Evolutionary conservation across 1,140 invertebrate species (phyloP).

Genomic region (Macrocentrus cingulum): DNA sequence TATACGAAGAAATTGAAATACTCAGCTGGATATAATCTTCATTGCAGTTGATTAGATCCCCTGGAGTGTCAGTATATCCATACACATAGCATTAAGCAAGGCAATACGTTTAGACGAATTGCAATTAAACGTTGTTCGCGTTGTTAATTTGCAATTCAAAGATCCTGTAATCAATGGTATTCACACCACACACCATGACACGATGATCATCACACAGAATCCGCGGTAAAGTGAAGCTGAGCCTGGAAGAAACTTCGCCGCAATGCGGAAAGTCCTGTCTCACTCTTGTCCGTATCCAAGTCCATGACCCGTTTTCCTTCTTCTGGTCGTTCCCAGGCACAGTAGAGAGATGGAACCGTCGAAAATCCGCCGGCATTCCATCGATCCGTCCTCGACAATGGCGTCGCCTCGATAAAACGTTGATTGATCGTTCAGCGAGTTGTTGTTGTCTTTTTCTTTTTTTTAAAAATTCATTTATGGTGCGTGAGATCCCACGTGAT

Average conservation of each 20-base stretch:
- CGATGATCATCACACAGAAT: neutral
- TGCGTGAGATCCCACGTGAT: too few relatives aligned
- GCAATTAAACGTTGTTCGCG: slow-evolving; percentile 24
- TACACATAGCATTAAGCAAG: neutral
- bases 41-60: slow-evolving; percentile 11
- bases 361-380: slow-evolving; percentile 16
- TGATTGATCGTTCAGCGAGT: slow-evolving; percentile 12
- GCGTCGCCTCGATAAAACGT: slow-evolving; percentile 20
- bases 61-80: neutral
- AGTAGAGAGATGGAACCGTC: slow-evolving; percentile 6
- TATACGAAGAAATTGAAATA: neutral
- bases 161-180: neutral
- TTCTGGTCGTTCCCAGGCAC: slow-evolving; percentile 6
- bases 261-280: slow-evolving; percentile 16
- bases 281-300: neutral
- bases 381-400: slow-evolving; percentile 18
- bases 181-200: neutral
- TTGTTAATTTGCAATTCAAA: slow-evolving; percentile 28
- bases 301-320: slow-evolving; percentile 21
- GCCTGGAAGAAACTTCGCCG: slow-evolving; percentile 10
- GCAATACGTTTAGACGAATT: slow-evolving; percentile 23
- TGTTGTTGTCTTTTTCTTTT: neutral
- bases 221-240: neutral
- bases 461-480: too few relatives aligned
- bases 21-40: slow-evolving; percentile 17